Conservation (phyloP, 2,888 invertebrate genomes). For the Caenorhabditis sp. region DNA sequence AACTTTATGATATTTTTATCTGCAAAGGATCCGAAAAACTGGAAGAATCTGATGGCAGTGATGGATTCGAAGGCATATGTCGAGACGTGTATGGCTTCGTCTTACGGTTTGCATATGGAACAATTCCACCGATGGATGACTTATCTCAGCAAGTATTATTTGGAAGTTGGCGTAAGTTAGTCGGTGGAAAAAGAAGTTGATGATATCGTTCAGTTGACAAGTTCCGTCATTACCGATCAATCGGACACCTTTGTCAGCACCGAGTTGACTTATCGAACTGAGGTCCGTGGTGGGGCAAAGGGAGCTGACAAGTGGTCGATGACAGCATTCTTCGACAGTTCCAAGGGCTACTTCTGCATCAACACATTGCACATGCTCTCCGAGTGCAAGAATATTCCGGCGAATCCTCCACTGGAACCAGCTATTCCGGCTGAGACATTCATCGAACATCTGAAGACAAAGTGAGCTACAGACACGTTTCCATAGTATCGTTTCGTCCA, state of each 20-base stretch:
- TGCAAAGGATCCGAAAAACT: not conserved
- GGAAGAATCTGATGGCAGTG: slow-evolving; percentile 1
- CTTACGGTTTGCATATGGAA: slow-evolving; percentile 8
- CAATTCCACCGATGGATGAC: slow-evolving; percentile 32
- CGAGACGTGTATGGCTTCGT: slow-evolving; percentile 35
- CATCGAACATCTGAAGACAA: slow-evolving; percentile 15
- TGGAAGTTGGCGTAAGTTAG: slow-evolving; percentile 16
- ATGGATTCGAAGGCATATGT: slow-evolving; percentile 9
- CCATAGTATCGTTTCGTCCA: not conserved
- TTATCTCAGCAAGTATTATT: slow-evolving; percentile 20
- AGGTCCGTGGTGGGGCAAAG: not conserved
- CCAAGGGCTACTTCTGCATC: slow-evolving; percentile 10
- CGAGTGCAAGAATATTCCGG: slow-evolving; percentile 30
- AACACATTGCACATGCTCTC: slow-evolving; percentile 19
- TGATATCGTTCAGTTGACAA: slow-evolving; percentile 11
- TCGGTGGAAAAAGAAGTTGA: not conserved
- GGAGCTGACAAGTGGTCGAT: slow-evolving; percentile 25
- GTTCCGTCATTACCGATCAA: not conserved
- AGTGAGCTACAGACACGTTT: not conserved
- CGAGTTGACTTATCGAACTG: slow-evolving; percentile 13
- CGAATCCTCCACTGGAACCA: slow-evolving; percentile 28
- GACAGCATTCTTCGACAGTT: slow-evolving; percentile 3
- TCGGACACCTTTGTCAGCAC: slow-evolving; percentile 10
- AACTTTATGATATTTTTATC: slow-evolving; percentile 9
- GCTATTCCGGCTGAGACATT: slow-evolving; percentile 16